Evolutionary conservation across 2,113 vertebrate species (phyloP), one percentile per base, ranked within the genome.

Genomic region (Hyperopisus bebe): DNA sequence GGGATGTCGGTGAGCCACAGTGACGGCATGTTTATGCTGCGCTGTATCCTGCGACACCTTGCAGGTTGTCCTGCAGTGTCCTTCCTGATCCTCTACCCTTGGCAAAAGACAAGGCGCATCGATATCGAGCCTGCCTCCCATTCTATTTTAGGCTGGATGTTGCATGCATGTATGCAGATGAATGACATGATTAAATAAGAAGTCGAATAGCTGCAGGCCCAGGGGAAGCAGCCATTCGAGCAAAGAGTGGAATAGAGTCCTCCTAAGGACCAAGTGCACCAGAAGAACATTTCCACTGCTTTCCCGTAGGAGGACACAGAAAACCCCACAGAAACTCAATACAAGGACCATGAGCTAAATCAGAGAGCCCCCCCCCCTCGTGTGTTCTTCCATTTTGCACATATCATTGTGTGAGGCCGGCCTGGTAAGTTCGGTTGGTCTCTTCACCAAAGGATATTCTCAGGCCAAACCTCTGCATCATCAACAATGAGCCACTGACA

Each of bases 361-460:
- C 93, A 92, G 93, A 95, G 93, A 93, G 94, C 95, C 91, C 95
- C 91, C 95, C 94, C 95, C 95, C 94, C n/a, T n/a, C 93, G 92
- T 94, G 95, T 95, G 92, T 95, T 95, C 95, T 96, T 94, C 89
- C 93, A 90, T 96, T 96, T 95, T 96, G 95, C 95, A 92, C 90
- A 93, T 94, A 95, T 95, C 35, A 42, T 77, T 42, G 50, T 87
- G 62, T 58, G 89, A 90, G 19, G 10, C 27, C 4, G 58, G 35
- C 55, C 66, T 39, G 44, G 27, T n/a, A 50, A 87, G 9, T 17
- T n/a, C 1, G 9, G 21, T 35, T 15, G 46, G 27, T 42, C 70
- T 90, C 85, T 74, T 35, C 51, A 46, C 27, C 83, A 53, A 89
- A 91, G 89, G 90, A 86, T 90, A 70, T 88, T 53, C 35, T 46